These are phyloP conservation scores for Crax fasciolata DNA, from an alignment of 2,797 vertebrate species.

Conservation along the genomic window DNA sequence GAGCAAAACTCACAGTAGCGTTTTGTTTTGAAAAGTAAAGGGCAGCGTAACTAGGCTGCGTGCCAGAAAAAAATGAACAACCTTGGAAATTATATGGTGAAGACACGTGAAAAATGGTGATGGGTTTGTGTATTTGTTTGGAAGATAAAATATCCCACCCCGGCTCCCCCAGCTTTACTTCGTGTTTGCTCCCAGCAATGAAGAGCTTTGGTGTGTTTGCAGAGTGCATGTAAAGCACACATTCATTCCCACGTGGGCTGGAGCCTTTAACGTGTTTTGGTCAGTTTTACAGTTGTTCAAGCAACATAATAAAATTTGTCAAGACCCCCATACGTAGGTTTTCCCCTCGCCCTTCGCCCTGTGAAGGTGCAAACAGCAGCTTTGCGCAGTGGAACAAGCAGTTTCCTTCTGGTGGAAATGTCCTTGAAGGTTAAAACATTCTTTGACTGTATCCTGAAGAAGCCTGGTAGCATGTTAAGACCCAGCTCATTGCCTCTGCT, in stretches of 20 bases:
- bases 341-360: neutral
- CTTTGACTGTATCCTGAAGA: fast-evolving
- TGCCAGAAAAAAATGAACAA: neutral
- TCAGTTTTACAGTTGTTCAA: neutral
- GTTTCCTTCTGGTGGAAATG: neutral
- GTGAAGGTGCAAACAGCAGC: neutral
- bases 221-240: neutral
- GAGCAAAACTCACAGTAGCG: fast-evolving
- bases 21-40: neutral
- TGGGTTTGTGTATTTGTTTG: neutral
- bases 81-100: neutral
- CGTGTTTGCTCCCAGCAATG: neutral
- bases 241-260: neutral
- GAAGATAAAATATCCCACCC: neutral
- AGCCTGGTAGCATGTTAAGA: neutral
- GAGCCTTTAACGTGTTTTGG: neutral
- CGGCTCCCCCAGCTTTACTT: fast-evolving
- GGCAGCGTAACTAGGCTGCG: neutral
- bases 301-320: neutral
- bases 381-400: neutral
- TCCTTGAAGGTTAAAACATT: neutral
- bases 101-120: neutral
- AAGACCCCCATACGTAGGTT: neutral
- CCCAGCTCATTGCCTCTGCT: neutral
- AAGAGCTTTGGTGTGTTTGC: neutral